Evolutionary conservation across 2,797 vertebrate species (phyloP).

Genomic region (Euphonia xanthogaster): DNA sequence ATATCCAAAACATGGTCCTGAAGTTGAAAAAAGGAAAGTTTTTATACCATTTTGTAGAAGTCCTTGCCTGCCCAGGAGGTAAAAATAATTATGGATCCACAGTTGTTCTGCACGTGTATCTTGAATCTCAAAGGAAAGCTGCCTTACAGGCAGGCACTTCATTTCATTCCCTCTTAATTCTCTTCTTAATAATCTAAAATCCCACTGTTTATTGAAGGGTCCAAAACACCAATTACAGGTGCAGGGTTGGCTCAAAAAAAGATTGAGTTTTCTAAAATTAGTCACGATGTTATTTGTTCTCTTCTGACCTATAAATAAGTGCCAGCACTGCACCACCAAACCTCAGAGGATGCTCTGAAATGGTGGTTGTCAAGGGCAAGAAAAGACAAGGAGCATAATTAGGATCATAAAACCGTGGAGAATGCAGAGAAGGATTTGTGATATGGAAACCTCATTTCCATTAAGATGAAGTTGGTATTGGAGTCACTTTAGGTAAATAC

Average conservation of each 20-base stretch:
- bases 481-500: not conserved
- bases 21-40: constrained; percentile 90
- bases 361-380: constrained; percentile 11
- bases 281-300: not conserved
- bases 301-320: not conserved
- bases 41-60: constrained; percentile 92
- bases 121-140: not conserved
- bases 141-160: not conserved
- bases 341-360: not conserved
- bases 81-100: not conserved
- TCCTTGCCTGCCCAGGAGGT: constrained; percentile 95
- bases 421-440: not conserved
- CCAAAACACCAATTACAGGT: not conserved
- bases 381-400: not conserved
- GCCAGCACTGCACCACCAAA: not conserved
- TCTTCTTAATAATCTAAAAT: not conserved
- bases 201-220: not conserved
- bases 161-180: not conserved
- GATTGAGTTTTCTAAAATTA: constrained; percentile 8
- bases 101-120: rapidly evolving
- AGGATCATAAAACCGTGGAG: not conserved
- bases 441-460: not conserved
- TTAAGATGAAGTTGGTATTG: not conserved
- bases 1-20: constrained; percentile 92
- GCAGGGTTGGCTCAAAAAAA: not conserved